These are phyloP conservation scores for Synodontis membranacea DNA, from an alignment of 2,113 vertebrate species.

Conservation along the genomic window DNA sequence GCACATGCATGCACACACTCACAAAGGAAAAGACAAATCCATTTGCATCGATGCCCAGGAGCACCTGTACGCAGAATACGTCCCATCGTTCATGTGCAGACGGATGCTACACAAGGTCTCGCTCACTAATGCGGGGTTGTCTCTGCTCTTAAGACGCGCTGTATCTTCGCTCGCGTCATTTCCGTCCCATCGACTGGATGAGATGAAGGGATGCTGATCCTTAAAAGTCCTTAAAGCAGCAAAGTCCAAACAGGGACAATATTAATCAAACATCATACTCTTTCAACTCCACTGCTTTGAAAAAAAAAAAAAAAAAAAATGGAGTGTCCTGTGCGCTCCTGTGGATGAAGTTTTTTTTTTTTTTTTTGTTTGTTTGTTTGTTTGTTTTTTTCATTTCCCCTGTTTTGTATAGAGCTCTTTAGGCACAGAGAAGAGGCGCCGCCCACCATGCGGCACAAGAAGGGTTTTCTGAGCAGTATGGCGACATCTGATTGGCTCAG, in stretches of 20 bases:
- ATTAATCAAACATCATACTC: background rate
- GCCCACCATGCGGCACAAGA: constrained; percentile 27
- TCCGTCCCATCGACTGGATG: constrained; percentile 16
- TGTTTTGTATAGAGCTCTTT: constrained; percentile 48
- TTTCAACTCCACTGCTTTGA: constrained; percentile 20
- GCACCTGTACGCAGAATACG: constrained; percentile 19
- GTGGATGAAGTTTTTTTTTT: constrained; percentile 8
- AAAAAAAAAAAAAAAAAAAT: background rate
- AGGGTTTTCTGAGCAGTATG: constrained; percentile 49
- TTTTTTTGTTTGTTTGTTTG: background rate
- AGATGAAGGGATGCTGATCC: constrained; percentile 36
- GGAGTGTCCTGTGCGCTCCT: constrained; percentile 33
- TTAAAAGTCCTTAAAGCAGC: constrained; percentile 44
- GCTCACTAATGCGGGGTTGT: background rate
- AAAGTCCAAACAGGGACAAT: constrained; percentile 37
- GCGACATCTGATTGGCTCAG: constrained; percentile 53
- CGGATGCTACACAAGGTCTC: background rate
- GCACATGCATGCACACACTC: constrained; percentile 40
- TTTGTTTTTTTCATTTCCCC: constrained; percentile 15
- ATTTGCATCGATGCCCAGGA: constrained; percentile 34
- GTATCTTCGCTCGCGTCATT: background rate
- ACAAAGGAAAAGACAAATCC: constrained; percentile 41
- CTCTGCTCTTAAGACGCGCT: background rate
- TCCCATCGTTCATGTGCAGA: background rate
- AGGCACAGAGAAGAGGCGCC: constrained; percentile 53